Evolutionary conservation across 2,113 vertebrate genomes (phyloP), one percentile per base, ranked within the genome.

Genomic region (Phrynocephalus versicolor): DNA sequence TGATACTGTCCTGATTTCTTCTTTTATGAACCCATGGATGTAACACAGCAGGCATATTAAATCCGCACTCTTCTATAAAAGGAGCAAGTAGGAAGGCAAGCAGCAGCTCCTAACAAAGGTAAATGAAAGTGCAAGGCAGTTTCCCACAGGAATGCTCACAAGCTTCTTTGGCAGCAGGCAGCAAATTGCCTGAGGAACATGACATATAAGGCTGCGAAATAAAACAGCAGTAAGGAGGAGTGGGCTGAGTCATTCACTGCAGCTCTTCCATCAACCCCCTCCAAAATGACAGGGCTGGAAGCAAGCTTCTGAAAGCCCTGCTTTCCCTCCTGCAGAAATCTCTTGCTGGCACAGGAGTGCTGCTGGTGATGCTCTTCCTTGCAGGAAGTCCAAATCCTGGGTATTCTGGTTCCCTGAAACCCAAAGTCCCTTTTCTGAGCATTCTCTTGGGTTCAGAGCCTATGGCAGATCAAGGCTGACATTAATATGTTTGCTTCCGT

Each of bases 111-210:
- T 80, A 57, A 88, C 80, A 88, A 78, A 81, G 77, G 62, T 64
- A 33, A 70, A 67, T 84, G 64, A 69, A 88, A 84, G 3, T n/a
- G 16, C 86, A 90, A n/a, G 85, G 82, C 85, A 79, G 70, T 85
- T 91, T 87, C 80, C 84, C 8, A 21, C 55, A 88, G 82, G 70
- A 88, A 85, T 85, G 78, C 70, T 89, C 27, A 75, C 69, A 83
- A 37, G 37, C 62, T 35, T 83, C 75, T 85, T 71, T 84, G 37
- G 51, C 90, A 82, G 74, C 81, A 87, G 90, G 62, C 64, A 84
- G 84, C 39, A 37, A 83, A 77, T 82, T 82, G 70, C 80, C 60
- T 62, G 57, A 55, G 75, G 39, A 83, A 79, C 75, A 58, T 55
- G 87, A 81, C 89, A 71, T 0, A 21, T 65, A 81, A 88, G 58